A percentile compares a stretch with the other conserved stretches of the same genome.
Evolutionary conservation across 2,797 vertebrate genomes (phyloP).

Genomic region (Oreochromis grahami): DNA sequence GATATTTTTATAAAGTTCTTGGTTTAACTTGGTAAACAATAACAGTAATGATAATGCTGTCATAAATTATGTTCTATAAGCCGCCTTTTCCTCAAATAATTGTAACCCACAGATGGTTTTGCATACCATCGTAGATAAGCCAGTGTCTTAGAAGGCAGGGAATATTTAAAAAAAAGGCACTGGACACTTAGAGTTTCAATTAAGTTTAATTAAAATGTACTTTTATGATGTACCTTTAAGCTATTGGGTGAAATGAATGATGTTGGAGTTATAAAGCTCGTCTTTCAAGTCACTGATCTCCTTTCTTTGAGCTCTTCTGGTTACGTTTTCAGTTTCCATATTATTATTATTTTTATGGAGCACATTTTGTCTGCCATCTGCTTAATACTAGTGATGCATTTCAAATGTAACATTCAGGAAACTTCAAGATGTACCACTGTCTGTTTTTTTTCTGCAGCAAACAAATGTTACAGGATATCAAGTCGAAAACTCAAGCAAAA

Average conservation of each 20-base stretch:
- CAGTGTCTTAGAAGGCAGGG: not conserved
- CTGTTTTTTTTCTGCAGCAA: not conserved
- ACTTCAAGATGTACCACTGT: not conserved
- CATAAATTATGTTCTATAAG: not conserved
- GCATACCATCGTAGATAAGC: not conserved
- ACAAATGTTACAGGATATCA: not conserved
- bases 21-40: not conserved
- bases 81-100: not conserved
- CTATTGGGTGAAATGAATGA: not conserved
- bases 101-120: not conserved
- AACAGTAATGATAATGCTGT: not conserved
- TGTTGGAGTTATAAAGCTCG: not conserved
- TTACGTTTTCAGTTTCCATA: not conserved
- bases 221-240: not conserved
- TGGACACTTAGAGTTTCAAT: not conserved
- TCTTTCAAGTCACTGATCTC: not conserved
- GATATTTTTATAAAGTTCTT: not conserved
- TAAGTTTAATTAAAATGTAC: not conserved
- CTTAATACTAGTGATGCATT: not conserved
- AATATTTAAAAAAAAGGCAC: not conserved
- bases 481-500: not conserved
- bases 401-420: not conserved
- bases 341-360: not conserved
- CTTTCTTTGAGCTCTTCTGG: not conserved
- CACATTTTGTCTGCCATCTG: not conserved